These are phyloP conservation scores for Neolamprologus modestus DNA, from an alignment of 2,113 vertebrate genomes.

Conservation along the genomic window DNA sequence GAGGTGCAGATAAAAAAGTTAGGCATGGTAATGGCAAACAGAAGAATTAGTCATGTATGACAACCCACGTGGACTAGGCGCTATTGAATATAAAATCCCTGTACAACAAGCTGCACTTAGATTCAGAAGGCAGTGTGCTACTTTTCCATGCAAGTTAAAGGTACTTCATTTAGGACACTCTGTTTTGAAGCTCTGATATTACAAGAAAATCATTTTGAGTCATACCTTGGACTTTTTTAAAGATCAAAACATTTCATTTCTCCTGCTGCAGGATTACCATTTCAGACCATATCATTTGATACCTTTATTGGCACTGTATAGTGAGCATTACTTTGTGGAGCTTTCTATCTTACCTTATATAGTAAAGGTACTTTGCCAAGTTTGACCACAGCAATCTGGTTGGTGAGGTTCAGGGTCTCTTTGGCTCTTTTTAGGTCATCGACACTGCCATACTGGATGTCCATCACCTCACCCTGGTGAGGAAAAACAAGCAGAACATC, in stretches of 20 bases:
- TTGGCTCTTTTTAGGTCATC: conserved; percentile 75
- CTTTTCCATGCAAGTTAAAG: neutral
- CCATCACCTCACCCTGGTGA: conserved; percentile 81
- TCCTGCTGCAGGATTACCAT: neutral
- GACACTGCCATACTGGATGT: conserved; percentile 81
- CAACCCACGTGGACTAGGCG: neutral
- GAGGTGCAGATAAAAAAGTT: neutral
- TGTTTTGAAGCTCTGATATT: neutral
- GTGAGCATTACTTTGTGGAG: neutral
- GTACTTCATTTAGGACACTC: neutral
- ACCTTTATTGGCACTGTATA: neutral
- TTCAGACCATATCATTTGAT: neutral
- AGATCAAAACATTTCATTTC: neutral
- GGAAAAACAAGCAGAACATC: neutral
- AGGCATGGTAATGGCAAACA: neutral
- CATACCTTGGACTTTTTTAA: neutral
- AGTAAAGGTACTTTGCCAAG: conserved; percentile 83
- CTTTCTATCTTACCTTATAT: conserved; percentile 79
- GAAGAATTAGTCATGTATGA: neutral
- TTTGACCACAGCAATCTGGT: conserved; percentile 87
- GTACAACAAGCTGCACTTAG: neutral
- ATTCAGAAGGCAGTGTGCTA: neutral
- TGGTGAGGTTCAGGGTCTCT: conserved; percentile 70
- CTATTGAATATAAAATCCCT: neutral
- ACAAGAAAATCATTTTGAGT: neutral